Percentiles rank a stretch among this genome's conserved stretches.
These are phyloP conservation scores for Nyctibius bracteatus DNA, from an alignment of 2,113 vertebrate genomes.

Conservation along the genomic window DNA sequence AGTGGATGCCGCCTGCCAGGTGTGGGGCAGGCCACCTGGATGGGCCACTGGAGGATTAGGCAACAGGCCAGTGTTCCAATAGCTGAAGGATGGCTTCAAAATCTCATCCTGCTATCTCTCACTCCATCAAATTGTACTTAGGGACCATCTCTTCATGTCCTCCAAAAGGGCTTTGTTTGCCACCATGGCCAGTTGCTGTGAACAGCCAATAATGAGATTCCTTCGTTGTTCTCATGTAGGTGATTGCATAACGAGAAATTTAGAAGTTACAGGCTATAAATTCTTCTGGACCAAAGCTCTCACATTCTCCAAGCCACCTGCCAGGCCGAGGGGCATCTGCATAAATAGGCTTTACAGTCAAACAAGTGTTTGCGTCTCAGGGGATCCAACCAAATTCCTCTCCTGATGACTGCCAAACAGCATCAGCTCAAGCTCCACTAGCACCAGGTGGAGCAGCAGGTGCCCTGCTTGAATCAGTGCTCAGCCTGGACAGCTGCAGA, in stretches of 20 bases:
- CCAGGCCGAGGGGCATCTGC: neutral
- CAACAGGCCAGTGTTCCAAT: neutral
- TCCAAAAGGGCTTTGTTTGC: neutral
- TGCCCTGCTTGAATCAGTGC: neutral
- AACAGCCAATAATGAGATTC: neutral
- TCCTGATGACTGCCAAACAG: neutral
- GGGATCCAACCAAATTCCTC: neutral
- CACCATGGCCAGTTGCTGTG: neutral
- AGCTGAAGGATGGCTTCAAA: neutral
- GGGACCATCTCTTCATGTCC: neutral
- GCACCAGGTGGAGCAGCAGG: accelerated
- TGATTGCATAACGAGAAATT: neutral
- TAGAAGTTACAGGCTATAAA: neutral
- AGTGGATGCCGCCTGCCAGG: accelerated
- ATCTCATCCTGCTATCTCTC: neutral
- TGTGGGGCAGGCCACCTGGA: neutral
- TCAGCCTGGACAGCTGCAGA: neutral
- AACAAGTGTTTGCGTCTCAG: neutral
- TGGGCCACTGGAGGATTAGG: neutral
- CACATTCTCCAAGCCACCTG: neutral
- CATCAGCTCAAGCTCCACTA: neutral
- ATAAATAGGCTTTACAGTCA: neutral
- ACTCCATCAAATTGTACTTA: neutral
- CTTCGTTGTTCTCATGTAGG: neutral
- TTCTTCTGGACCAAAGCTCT: neutral